Base-by-base conservation (phyloP, 2,888 invertebrate genomes). In the Halocaridina rubra region DNA sequence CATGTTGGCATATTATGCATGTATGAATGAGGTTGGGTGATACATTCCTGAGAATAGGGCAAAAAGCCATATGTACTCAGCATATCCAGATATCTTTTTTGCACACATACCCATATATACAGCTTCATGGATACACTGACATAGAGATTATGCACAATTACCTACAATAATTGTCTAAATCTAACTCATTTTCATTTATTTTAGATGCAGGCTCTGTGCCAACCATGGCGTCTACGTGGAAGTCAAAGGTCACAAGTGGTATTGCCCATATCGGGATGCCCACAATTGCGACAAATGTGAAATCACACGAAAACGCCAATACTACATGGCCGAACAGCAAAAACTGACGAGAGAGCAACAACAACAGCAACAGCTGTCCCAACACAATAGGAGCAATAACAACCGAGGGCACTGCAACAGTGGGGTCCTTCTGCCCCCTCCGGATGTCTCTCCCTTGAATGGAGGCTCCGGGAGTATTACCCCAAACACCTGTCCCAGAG, bases 241-340 rank as follows among this genome's bases (percentile, higher is more conserved):
- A 53, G 79, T 86, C 8, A 86, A 86, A 30, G 86, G 86, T 1
- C 86, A 86, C 74, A 86, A 86, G 74, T 86, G 86, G 86, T 86
- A 78, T 78, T 86, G 86, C 57, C 74, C 72, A 0, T 86, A 67
- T 78, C 53, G 78, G 5, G 78, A 78, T 0, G 29, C 33, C 5
- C 80, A 80, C 69, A 74, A 78, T 29, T 86, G 86, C 39, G 78
- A 67, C n/a, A 77, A 78, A 75, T 86, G 86, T 67, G 72, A 72
- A n/a, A 86, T 86, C 33, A 86, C 86, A 8, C 33, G 81, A 46
- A 81, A 81, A 29, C 29, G 81, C 24, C 86, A 86, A 32, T 75
- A 64, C 64, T 81, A 78, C 33, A 81, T 81, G 86, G 81, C 81
- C 2, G 81, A 86, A 24, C 86, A 86, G 27, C 86, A 86, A 39